Evolutionary conservation across 2,797 vertebrate genomes (phyloP).

Genomic region (Myoxocephalus aenaeus): DNA sequence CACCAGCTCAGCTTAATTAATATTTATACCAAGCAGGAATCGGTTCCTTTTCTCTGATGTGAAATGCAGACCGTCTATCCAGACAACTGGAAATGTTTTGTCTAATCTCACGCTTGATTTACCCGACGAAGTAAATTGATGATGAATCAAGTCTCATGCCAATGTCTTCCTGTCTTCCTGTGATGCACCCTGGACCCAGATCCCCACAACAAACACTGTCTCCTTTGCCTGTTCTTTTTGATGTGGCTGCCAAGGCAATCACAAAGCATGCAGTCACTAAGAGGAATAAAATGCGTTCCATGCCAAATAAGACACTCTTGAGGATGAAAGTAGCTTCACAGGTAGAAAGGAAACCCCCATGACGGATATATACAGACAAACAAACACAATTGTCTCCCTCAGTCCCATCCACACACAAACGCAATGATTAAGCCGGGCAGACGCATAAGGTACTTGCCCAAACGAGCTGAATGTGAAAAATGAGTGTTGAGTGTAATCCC

Average conservation of each 20-base stretch:
- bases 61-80: conserved; percentile 2
- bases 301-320: conserved; percentile 52
- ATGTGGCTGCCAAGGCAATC: conserved; percentile 62
- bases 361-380: conserved; percentile 46
- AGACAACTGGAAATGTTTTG: conserved; percentile 26
- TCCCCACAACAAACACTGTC: conserved; percentile 45
- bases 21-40: conserved; percentile 15
- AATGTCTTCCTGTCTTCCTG: conserved; percentile 38
- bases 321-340: conserved; percentile 58
- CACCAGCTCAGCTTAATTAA: conserved; percentile 6
- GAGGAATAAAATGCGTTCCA: conserved; percentile 30
- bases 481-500: conserved; percentile 72
- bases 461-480: conserved; percentile 66
- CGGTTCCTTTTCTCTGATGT: conserved; percentile 1
- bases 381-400: conserved; percentile 52
- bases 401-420: conserved; percentile 12
- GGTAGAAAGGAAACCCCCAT: conserved; percentile 57
- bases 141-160: conserved; percentile 18
- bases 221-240: conserved; percentile 33
- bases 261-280: conserved; percentile 42
- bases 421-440: conserved; percentile 44
- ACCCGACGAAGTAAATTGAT: conserved; percentile 12
- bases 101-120: conserved; percentile 15
- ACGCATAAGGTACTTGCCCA: conserved; percentile 67
- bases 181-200: conserved; percentile 8